These are phyloP conservation scores for Microtus pennsylvanicus DNA, from an alignment of 2,113 vertebrate genomes.

Conservation along the genomic window DNA sequence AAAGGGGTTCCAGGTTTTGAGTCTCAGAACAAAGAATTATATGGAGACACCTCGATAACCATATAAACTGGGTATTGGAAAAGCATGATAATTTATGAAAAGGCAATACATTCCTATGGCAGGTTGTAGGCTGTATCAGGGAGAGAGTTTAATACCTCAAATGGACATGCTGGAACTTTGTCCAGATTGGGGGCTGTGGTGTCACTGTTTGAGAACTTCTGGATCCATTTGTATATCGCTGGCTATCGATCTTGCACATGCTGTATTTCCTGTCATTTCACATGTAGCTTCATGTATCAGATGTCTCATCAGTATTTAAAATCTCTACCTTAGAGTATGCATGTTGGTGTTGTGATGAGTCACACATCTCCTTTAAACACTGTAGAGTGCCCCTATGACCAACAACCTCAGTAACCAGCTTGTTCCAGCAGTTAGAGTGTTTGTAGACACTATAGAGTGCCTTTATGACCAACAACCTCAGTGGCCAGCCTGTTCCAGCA, in stretches of 20 bases:
- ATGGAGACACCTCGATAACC: too few relatives aligned
- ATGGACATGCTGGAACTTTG: neutral
- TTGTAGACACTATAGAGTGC: too few relatives aligned
- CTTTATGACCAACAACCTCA: too few relatives aligned
- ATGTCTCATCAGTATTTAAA: neutral
- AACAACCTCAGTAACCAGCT: neutral
- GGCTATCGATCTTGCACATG: neutral
- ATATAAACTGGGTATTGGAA: neutral
- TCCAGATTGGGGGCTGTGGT: too few relatives aligned
- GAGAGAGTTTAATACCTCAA: neutral
- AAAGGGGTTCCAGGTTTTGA: neutral
- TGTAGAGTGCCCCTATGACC: neutral
- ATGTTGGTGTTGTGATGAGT: neutral
- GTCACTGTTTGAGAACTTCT: neutral
- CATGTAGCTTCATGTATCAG: neutral
- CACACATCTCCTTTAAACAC: neutral
- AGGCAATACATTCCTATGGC: neutral
- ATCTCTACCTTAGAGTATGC: neutral
- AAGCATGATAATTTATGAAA: neutral
- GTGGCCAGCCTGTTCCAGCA: too few relatives aligned
- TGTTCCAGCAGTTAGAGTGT: neutral
- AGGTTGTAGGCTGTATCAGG: neutral
- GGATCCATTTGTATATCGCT: neutral
- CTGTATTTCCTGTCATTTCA: too few relatives aligned
- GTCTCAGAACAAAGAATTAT: neutral